Percentiles rank a stretch among this genome's conserved stretches.
Evolutionary conservation across 2,888 invertebrate species (phyloP).

Genomic region (Aleiodes alternator): DNA sequence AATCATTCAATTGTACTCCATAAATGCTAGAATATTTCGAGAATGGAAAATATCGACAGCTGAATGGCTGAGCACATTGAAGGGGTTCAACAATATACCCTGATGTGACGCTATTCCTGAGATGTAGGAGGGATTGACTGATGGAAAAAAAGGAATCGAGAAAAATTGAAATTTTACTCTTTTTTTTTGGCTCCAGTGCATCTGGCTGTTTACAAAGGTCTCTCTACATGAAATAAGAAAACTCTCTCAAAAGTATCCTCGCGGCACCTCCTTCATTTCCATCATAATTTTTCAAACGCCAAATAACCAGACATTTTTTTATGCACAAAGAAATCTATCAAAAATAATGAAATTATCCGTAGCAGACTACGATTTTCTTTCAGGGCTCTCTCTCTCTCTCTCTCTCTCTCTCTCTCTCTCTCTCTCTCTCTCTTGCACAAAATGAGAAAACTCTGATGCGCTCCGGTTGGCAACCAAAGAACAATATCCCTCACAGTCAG

Average conservation of each 20-base stretch:
- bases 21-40: not conserved
- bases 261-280: too few species aligned
- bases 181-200: slow-evolving; percentile 60
- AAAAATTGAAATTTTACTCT: slow-evolving; percentile 65
- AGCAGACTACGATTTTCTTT: slow-evolving; percentile 14
- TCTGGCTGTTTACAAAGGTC: slow-evolving; percentile 64
- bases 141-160: slow-evolving; percentile 49
- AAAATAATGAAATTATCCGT: slow-evolving; percentile 41
- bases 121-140: slow-evolving; percentile 47
- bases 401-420: slow-evolving; percentile 8
- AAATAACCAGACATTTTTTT: too few species aligned
- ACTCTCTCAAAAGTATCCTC: too few species aligned
- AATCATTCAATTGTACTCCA: too few species aligned
- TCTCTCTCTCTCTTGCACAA: not conserved
- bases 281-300: too few species aligned
- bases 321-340: slow-evolving; percentile 18
- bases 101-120: slow-evolving; percentile 15
- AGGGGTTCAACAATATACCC: slow-evolving; percentile 33
- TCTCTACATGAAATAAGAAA: too few species aligned
- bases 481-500: not conserved
- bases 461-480: slow-evolving; percentile 4
- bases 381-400: slow-evolving; percentile 12
- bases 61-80: slow-evolving; percentile 50
- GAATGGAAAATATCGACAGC: slow-evolving; percentile 63
- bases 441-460: not conserved